Base-by-base conservation (phyloP, 2,113 vertebrate species). In the Podiceps cristatus region DNA sequence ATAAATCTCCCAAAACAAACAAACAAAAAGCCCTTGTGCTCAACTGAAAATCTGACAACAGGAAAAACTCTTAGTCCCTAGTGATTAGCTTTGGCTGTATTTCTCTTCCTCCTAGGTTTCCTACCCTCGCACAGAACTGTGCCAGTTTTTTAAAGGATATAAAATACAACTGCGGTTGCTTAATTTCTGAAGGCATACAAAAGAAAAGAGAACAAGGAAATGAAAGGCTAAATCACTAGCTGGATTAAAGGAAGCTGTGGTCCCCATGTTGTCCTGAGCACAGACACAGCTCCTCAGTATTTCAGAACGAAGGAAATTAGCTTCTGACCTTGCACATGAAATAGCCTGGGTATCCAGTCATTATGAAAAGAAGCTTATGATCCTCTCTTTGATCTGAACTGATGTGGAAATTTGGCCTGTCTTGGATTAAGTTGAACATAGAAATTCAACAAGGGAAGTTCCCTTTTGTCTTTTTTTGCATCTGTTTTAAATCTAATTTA, bases 231-330 rank as follows among this genome's bases (percentile, higher is more conserved):
- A 71, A 76, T 60, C 28, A 33, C 35, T 35, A 68, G 33, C 35
- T 60, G 60, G 25, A 75, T 80, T 78, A 88, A 77, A 92, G 60
- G 52, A 84, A 91, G 7, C 58, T 96, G 55, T 67, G 25, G 49
- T 62, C 33, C 29, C 75, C 24, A 35, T n/a, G 52, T 74, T 86
- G 76, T 95, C 86, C 72, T 24, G 23, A 74, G 35, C 44, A 93
- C 9, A 86, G 71, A 55, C 75, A 76, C 22, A 67, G 42, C 20
- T 79, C 1, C 0, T 80, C 31, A 27, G 63, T 67, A 52, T 67
- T 95, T 95, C 56, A 89, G 47, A 86, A 92, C 49, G 56, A 75
- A 81, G 64, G 60, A 97, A 91, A 90, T 78, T 87, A 78, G 35
- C 79, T 93, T 90, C 71, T 95, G 88, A 96, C 72, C 79, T 88